A percentile compares a stretch with the other conserved stretches of the same genome.
Evolutionary conservation across 2,888 invertebrate species (phyloP).

Genomic region (Drosophila villosipedis): DNA sequence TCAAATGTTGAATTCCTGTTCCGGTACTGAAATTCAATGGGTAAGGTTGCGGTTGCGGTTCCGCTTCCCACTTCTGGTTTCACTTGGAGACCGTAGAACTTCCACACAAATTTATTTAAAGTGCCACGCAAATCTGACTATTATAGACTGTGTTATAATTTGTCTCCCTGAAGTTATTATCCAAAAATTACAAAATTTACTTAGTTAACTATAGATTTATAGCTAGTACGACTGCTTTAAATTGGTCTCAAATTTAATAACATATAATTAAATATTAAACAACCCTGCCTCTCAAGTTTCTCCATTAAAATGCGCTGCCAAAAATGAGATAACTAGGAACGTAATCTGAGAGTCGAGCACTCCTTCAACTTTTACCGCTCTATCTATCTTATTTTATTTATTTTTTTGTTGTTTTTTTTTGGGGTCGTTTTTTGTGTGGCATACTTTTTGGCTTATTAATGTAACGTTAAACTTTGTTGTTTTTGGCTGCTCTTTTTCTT

Average conservation of each 20-base stretch:
- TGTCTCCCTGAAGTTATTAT: neutral
- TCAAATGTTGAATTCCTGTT: neutral
- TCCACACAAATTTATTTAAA: neutral
- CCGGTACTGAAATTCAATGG: neutral
- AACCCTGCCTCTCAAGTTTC: neutral
- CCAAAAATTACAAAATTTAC: neutral
- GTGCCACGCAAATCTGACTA: neutral
- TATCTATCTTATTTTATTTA: slow-evolving; percentile 28
- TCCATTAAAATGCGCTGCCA: slow-evolving; percentile 18
- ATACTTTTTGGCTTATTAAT: slow-evolving; percentile 78
- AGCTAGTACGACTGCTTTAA: neutral
- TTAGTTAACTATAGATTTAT: neutral
- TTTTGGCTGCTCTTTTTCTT: slow-evolving; percentile 12
- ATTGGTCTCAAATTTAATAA: neutral
- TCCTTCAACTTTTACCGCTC: slow-evolving; percentile 24
- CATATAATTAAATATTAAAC: neutral
- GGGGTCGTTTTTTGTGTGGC: slow-evolving; percentile 56
- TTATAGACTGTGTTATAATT: neutral
- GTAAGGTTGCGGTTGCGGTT: neutral
- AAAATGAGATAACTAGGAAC: slow-evolving; percentile 10
- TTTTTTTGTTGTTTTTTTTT: slow-evolving; percentile 12
- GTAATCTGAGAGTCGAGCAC: slow-evolving; percentile 34
- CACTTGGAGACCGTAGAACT: neutral
- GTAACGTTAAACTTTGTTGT: slow-evolving; percentile 72
- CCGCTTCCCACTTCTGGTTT: no score